These are phyloP conservation scores for Zeugodacus cucurbitae DNA, from an alignment of 1,140 invertebrate species.

Conservation along the genomic window DNA sequence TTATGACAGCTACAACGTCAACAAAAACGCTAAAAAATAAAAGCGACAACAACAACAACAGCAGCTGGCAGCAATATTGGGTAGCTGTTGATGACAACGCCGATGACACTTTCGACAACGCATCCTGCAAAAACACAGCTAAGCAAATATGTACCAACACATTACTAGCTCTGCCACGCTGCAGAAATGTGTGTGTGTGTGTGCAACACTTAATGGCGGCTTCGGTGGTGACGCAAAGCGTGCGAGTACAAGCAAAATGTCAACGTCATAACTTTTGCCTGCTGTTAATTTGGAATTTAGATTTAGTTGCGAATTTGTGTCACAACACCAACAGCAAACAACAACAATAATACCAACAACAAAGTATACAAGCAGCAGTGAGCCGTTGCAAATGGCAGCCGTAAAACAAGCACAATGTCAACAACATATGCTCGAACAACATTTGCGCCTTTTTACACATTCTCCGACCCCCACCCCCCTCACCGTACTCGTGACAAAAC, in stretches of 20 bases:
- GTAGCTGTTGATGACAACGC: slow-evolving; percentile 1
- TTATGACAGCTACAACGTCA: slow-evolving; percentile 9
- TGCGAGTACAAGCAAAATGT: neutral
- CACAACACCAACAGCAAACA: neutral
- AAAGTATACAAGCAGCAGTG: neutral
- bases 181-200: neutral
- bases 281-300: slow-evolving; percentile 40
- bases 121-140: neutral
- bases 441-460: neutral
- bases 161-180: neutral
- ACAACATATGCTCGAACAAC: slow-evolving; percentile 12
- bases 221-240: neutral
- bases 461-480: neutral
- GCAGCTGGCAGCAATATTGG: neutral
- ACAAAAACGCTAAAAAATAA: neutral
- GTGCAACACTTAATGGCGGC: neutral
- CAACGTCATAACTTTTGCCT: slow-evolving; percentile 32
- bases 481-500: neutral
- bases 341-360: neutral
- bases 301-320: slow-evolving; percentile 39
- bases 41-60: neutral
- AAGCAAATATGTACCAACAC: slow-evolving; percentile 6
- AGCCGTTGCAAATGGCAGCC: neutral
- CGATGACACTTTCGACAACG: slow-evolving; percentile 17
- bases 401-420: slow-evolving; percentile 27